Base-by-base conservation (phyloP, 37 sponge, comb jelly and placozoan genomes). In the Axinella damicornis region DNA sequence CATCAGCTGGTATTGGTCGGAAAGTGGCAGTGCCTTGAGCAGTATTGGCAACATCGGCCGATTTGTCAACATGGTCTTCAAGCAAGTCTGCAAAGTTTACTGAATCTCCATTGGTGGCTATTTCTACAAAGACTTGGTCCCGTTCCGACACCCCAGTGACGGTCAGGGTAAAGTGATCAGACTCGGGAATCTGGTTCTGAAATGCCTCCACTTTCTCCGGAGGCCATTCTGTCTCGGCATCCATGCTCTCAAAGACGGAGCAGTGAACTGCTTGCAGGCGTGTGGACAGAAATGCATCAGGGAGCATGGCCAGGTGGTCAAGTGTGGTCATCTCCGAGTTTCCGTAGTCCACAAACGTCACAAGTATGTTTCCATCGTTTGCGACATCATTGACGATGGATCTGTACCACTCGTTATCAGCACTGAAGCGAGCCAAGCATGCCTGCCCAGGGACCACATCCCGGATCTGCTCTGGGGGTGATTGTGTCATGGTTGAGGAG, bases 261-360 rank as follows among this genome's bases (percentile, higher is more conserved):
- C 95, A 94, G 68, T 94, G 88, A 25, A 94, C 57, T 0, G 83
- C 79, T 37, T 96, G 96, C 39, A 88, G 82, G 9, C 83, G 88
- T 22, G 65, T 13, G 16, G 68, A 41, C 28, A 87, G 74, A 70
- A 92, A 86, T 59, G 83, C 69, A 0, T 53, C 20, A 24, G 91
- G 93, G 0, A 92, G 21, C 20, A 33, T 36, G 0, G 56, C 86
- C 9, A 95, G 40, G 30, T 59, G 33, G 20, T 65, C 85, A 13
- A 31, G n/a, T 0, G 90, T 56, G 5, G 82, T 27, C 2, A 69
- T 61, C 32, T 87, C 87, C 12, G 46, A 35, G 65, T 96, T 96
- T 0, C 96, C 96, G 32, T 93, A 96, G 77, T 96, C 96, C 5
- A 96, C 80, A 79, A 77, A 96, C 17, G 46, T 63, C 25, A 91